phyloP scores from a whole-genome alignment of 2,888 invertebrate species.

The Agonopterix alstromeriana region DNA sequence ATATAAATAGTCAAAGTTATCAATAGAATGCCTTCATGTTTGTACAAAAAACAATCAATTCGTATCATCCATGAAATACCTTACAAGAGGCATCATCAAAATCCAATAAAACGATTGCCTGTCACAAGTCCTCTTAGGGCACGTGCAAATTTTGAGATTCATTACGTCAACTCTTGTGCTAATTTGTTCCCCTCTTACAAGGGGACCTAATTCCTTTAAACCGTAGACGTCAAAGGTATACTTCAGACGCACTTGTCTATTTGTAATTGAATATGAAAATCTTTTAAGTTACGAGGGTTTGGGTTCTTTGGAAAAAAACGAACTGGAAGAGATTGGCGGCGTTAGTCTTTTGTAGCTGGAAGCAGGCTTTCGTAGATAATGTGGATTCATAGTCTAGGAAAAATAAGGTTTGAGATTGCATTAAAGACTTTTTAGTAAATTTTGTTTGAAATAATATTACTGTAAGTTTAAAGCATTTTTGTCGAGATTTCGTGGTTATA shows the following conservation, averaged over 20 bases:
- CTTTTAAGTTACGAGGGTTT: conserved; percentile 48
- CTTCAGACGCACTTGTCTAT: conserved; percentile 72
- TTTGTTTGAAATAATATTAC: no score
- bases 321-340: conserved; percentile 9
- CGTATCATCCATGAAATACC: not conserved
- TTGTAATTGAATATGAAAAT: conserved; percentile 76
- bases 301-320: conserved; percentile 18
- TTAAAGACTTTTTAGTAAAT: no score
- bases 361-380: not conserved
- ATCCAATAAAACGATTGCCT: conserved; percentile 16
- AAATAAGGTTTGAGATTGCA: no score
- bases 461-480: no score
- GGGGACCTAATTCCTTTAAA: conserved; percentile 58
- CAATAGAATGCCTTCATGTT: no score
- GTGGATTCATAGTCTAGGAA: no score
- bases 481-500: no score
- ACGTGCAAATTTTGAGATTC: conserved; percentile 45
- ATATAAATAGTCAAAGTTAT: no score
- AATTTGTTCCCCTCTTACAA: conserved; percentile 39
- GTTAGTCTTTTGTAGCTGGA: not conserved
- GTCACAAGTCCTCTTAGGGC: conserved; percentile 24
- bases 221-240: conserved; percentile 64
- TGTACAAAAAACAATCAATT: no score
- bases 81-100: conserved; percentile 1
- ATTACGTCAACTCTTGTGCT: conserved; percentile 46